phyloP scores from a whole-genome alignment of 2,797 vertebrate genomes.

The Cetoscarus ocellatus region DNA sequence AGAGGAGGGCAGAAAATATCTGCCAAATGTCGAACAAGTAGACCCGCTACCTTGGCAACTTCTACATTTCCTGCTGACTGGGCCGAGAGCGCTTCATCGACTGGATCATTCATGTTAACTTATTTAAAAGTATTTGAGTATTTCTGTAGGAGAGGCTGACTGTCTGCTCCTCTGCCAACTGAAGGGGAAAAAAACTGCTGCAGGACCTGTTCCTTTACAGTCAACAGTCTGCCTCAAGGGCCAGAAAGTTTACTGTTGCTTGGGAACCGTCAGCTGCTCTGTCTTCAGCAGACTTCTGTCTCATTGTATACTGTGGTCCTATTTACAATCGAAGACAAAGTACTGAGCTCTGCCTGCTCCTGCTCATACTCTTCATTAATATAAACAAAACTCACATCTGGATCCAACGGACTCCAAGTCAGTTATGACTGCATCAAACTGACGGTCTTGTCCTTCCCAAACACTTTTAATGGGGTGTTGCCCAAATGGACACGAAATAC shows the following conservation, averaged over 20 bases:
- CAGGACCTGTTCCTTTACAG: background rate
- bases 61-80: conserved; percentile 45
- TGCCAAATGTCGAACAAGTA: conserved; percentile 44
- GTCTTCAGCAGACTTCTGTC: background rate
- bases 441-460: too few relatives aligned
- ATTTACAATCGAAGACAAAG: too few relatives aligned
- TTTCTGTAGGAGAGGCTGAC: conserved; percentile 36
- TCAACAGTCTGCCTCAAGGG: background rate
- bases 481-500: too few relatives aligned
- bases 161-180: conserved; percentile 16
- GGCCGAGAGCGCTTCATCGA: conserved; percentile 50
- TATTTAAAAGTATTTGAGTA: conserved; percentile 14
- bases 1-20: conserved; percentile 29
- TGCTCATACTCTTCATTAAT: too few relatives aligned
- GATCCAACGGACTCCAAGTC: too few relatives aligned
- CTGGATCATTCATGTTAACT: conserved; percentile 53
- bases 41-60: conserved; percentile 63
- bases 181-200: background rate
- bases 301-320: background rate
- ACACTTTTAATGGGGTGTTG: too few relatives aligned
- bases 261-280: background rate
- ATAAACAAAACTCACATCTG: too few relatives aligned
- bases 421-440: too few relatives aligned
- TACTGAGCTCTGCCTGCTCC: too few relatives aligned
- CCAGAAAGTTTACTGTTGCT: background rate